Evolutionary conservation across 2,797 vertebrate genomes (phyloP), one percentile per base, ranked within the genome.

Genomic region (Notolepis coatsorum): DNA sequence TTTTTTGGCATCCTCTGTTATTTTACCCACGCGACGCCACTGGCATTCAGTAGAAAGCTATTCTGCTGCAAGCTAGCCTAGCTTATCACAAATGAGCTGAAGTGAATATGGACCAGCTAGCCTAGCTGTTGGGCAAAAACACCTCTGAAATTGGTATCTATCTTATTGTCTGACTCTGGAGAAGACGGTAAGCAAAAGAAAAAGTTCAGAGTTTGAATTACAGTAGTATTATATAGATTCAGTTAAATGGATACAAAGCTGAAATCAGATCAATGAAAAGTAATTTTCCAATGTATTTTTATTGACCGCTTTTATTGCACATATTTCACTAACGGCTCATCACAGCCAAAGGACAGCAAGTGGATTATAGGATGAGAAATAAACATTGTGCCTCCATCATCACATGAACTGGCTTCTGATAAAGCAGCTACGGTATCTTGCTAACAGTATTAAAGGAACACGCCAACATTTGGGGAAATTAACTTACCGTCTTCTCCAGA

Each of bases 271-370:
- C n/a, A n/a, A n/a, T n/a, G n/a, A n/a, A n/a, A 79, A 68, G 52
- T 20, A 70, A 66, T 52, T 61, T 57, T 58, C n/a, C 61, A 73
- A 61, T 77, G 64, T 31, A 30, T 79, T 25, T 57, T 71, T 78
- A 68, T n/a, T 57, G 71, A 80, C 75, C 73, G 63, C 30, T 81
- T 91, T 91, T 88, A 92, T 90, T 91, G 89, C 84, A 92, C 85
- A 75, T 82, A 80, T 80, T 90, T 83, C 75, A 90, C 87, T 86
- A 85, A 87, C 68, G 84, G 68, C 69, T 81, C 83, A 80, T 84
- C 77, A 85, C 86, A 86, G 78, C 77, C 78, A 77, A 84, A 78
- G 61, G 84, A 88, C 68, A 88, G 78, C 69, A 73, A 86, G 78
- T 84, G 81, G 66, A 56, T 82, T 69, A 85, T 84, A 76, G 57